phyloP scores from a whole-genome alignment of 92 coral and sea anemone genomes.

The Muricea muricata region DNA sequence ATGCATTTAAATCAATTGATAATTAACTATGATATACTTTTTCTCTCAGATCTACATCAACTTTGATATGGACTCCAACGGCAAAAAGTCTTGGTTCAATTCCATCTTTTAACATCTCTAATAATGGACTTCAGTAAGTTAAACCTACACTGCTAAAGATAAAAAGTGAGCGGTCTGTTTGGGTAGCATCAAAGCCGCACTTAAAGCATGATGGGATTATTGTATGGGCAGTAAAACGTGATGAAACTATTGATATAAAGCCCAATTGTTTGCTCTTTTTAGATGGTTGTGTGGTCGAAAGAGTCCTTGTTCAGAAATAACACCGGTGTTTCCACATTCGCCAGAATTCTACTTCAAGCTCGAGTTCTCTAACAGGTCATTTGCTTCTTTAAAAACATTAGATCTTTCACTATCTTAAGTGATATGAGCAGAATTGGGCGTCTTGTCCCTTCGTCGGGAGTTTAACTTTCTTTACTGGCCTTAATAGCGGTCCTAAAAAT shows the following conservation, averaged over 20 bases:
- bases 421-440: too few species aligned
- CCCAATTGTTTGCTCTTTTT: neutral
- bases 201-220: neutral
- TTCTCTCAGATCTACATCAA: slow-evolving; percentile 72
- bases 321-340: slow-evolving; percentile 81
- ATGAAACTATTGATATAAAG: neutral
- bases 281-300: slow-evolving; percentile 97
- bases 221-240: neutral
- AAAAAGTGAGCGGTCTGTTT: too few species aligned
- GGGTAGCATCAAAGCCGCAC: neutral
- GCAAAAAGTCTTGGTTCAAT: slow-evolving; percentile 78
- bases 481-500: too few species aligned
- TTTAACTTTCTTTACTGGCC: too few species aligned
- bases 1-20: neutral
- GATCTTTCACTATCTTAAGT: too few species aligned
- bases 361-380: slow-evolving; percentile 97
- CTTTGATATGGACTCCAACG: slow-evolving; percentile 91
- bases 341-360: slow-evolving; percentile 94
- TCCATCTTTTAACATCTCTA: slow-evolving; percentile 80
- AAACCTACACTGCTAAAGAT: neutral
- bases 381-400: neutral
- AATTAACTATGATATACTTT: neutral
- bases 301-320: slow-evolving; percentile 89
- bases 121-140: slow-evolving; percentile 82
- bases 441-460: too few species aligned